Evolutionary conservation across 2,113 vertebrate species (phyloP).

Genomic region (Plotosus lineatus): DNA sequence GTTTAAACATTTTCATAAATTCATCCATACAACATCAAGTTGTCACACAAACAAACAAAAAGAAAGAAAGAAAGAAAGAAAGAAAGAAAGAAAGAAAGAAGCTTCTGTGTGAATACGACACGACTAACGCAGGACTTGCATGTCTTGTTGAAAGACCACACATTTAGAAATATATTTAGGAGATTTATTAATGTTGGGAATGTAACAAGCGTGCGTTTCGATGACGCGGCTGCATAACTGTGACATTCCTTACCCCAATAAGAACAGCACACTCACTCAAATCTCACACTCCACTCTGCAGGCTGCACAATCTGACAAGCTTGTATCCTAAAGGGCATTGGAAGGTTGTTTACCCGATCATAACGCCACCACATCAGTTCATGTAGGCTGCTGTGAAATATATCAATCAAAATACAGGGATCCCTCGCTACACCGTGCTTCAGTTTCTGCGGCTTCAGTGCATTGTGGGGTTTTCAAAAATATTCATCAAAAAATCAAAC

Average conservation of each 20-base stretch:
- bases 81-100: too few relatives aligned
- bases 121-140: not conserved
- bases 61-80: too few relatives aligned
- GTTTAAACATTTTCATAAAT: not conserved
- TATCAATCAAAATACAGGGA: not conserved
- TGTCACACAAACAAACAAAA: not conserved
- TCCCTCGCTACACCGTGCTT: too few relatives aligned
- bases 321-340: not conserved
- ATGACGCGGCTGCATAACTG: slow-evolving; percentile 36
- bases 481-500: too few relatives aligned
- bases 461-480: too few relatives aligned
- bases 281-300: not conserved
- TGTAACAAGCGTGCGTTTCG: slow-evolving; percentile 32
- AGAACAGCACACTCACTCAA: not conserved
- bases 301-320: not conserved
- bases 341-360: not conserved
- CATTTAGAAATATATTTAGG: slow-evolving; percentile 47
- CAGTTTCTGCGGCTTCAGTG: too few relatives aligned
- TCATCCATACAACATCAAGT: not conserved
- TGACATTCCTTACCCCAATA: slow-evolving; percentile 39
- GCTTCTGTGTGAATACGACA: not conserved
- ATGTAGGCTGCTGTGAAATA: not conserved
- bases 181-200: slow-evolving; percentile 41
- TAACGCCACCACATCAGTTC: not conserved
- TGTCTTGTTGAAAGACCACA: slow-evolving; percentile 34